These are phyloP conservation scores for Pseudochaenichthys georgianus DNA, from an alignment of 2,797 vertebrate species.

Conservation along the genomic window DNA sequence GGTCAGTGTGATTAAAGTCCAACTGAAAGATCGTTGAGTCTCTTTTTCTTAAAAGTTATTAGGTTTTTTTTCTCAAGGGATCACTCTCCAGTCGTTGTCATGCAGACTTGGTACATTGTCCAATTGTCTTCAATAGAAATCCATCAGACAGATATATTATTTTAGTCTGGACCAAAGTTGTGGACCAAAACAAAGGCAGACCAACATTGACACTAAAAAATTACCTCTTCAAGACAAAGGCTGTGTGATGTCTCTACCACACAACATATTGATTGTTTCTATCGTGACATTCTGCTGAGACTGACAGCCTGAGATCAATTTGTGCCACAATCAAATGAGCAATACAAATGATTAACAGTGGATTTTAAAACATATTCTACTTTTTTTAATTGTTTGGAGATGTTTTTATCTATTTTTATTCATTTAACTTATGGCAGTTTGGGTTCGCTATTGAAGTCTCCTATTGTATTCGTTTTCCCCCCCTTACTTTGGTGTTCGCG, in stretches of 20 bases:
- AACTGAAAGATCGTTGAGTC: background rate
- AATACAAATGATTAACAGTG: background rate
- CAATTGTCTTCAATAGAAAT: background rate
- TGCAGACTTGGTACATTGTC: background rate
- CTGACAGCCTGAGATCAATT: background rate
- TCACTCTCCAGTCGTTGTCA: conserved; percentile 22
- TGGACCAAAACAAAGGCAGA: background rate
- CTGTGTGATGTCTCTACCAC: conserved; percentile 6
- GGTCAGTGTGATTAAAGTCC: conserved; percentile 31
- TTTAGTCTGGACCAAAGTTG: no score
- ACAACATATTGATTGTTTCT: conserved; percentile 14
- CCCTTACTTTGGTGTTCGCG: no score
- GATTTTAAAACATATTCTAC: background rate
- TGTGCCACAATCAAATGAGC: background rate
- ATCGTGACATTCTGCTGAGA: background rate
- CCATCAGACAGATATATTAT: background rate
- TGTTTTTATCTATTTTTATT: background rate
- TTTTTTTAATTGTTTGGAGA: no score
- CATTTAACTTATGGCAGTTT: background rate
- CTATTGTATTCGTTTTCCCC: no score
- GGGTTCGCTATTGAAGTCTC: background rate
- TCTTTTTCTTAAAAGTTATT: conserved; percentile 29
- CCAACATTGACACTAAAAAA: background rate
- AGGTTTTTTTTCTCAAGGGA: background rate
- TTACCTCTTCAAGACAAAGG: conserved; percentile 35